Evolutionary conservation across 2,113 vertebrate genomes (phyloP), one percentile per base, ranked within the genome.

Genomic region (Grammomys dolichurus): DNA sequence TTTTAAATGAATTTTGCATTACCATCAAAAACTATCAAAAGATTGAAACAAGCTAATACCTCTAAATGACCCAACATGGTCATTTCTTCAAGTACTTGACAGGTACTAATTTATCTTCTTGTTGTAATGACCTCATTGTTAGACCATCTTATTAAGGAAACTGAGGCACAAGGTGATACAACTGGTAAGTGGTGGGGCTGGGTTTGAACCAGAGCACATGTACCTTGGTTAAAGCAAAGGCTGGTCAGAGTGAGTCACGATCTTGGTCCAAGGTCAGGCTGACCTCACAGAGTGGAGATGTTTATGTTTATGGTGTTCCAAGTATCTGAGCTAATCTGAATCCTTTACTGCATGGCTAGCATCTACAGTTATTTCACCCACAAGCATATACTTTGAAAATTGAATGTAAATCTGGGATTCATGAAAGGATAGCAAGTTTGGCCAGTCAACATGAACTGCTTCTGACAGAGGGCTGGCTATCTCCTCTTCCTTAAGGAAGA

Each of bases 401-500:
- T 81, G 85, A 56, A 67, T 95, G 22, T 92, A 72, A 88, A 76
- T 85, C 84, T 85, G 78, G 87, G 84, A 78, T 90, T 20, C 85
- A 85, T 90, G 81, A 93, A 93, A 86, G 85, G 65, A 26, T 14
- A 89, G 76, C 95, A 92, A 92, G 96, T 95, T 90, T 93, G 90
- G 65, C 82, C 60, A 63, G 69, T 95, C 87, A 89, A 63, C 75
- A 28, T 8, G 81, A 88, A 91, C 78, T 51, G 78, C 65, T 94
- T 95, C 54, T 75, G 84, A 91, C 78, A 91, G 93, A 86, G 78
- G 84, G 56, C 69, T 88, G 9, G 78, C 90, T 93, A 95, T 88
- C 85, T 96, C 75, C 9, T 78, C 36, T 96, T 86, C 80, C 65
- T 93, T 76, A 22, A 85, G 90, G 81, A 90, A 95, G 96, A 96